Conservation (phyloP, 1,140 invertebrate genomes). For the Mylabris phalerata region DNA sequence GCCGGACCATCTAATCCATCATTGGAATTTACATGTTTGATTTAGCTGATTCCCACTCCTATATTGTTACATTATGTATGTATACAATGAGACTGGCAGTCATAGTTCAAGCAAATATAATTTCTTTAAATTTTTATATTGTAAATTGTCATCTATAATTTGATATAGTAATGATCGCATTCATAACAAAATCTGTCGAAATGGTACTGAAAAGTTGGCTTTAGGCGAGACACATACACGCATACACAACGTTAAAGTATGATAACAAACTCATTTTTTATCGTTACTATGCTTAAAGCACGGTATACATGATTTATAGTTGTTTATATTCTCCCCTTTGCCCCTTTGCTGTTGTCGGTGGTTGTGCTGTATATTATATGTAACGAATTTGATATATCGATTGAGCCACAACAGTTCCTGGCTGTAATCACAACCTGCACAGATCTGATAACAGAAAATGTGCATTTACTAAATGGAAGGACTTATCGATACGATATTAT, state of each 20-base stretch:
- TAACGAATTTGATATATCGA: conserved; percentile 23
- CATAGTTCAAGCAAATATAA: too few relatives aligned
- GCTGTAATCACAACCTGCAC: conserved; percentile 19
- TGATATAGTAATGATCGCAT: too few relatives aligned
- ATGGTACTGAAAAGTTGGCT: conserved; percentile 16
- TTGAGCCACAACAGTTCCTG: conserved; percentile 16
- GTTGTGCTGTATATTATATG: conserved; percentile 2
- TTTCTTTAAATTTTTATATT: too few relatives aligned
- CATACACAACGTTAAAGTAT: conserved; percentile 13
- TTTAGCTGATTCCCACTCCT: too few relatives aligned
- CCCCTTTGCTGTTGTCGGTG: too few relatives aligned
- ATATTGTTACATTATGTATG: too few relatives aligned
- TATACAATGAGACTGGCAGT: background rate
- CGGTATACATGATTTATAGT: conserved; percentile 22
- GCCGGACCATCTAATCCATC: too few relatives aligned
- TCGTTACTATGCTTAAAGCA: conserved; percentile 16
- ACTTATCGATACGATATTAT: conserved; percentile 11
- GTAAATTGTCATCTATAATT: too few relatives aligned
- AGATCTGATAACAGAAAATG: conserved; percentile 19
- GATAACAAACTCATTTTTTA: conserved; percentile 25
- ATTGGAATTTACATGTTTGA: too few relatives aligned
- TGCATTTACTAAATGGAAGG: conserved; percentile 17
- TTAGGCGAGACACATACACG: conserved; percentile 11
- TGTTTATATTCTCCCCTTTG: conserved; percentile 22
- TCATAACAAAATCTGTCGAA: conserved; percentile 1